Percentiles rank a stretch among this genome's conserved stretches.
These are phyloP conservation scores for Spicauda simplicius DNA, from an alignment of 2,888 invertebrate genomes.

Conservation along the genomic window DNA sequence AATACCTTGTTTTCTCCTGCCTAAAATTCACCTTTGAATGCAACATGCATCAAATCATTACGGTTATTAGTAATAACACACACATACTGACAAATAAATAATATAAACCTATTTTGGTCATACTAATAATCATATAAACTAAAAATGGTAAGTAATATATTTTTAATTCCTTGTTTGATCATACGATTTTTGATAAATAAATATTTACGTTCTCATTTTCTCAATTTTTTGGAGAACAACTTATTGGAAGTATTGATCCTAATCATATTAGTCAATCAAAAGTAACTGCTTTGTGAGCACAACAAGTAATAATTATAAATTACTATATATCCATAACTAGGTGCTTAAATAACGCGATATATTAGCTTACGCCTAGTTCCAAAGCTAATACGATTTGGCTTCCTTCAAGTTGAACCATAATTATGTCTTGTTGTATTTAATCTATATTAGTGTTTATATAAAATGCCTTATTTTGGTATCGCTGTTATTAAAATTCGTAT, in stretches of 20 bases:
- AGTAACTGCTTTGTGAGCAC: conserved; percentile 43
- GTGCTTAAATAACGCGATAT: conserved; percentile 49
- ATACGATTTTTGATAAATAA: too few species aligned
- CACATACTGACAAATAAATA: too few species aligned
- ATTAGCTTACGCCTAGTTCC: conserved; percentile 56
- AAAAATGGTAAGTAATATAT: too few species aligned
- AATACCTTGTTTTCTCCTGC: too few species aligned
- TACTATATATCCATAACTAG: conserved; percentile 46
- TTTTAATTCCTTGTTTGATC: too few species aligned
- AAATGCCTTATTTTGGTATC: conserved; percentile 80
- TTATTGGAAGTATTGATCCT: neutral
- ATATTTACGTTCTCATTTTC: too few species aligned
- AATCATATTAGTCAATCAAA: conserved; percentile 48
- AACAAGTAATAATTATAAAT: conserved; percentile 49
- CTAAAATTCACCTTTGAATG: too few species aligned
- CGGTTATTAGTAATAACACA: too few species aligned
- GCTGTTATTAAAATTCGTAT: conserved; percentile 66
- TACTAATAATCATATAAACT: too few species aligned
- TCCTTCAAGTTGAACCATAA: conserved; percentile 84
- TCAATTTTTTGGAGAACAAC: too few species aligned
- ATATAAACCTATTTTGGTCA: too few species aligned
- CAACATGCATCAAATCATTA: too few species aligned
- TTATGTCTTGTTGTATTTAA: conserved; percentile 76
- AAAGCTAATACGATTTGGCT: conserved; percentile 83
- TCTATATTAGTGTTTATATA: conserved; percentile 57